Evolutionary conservation across 2,888 invertebrate species (phyloP).

Genomic region (Cephus sareptanus): DNA sequence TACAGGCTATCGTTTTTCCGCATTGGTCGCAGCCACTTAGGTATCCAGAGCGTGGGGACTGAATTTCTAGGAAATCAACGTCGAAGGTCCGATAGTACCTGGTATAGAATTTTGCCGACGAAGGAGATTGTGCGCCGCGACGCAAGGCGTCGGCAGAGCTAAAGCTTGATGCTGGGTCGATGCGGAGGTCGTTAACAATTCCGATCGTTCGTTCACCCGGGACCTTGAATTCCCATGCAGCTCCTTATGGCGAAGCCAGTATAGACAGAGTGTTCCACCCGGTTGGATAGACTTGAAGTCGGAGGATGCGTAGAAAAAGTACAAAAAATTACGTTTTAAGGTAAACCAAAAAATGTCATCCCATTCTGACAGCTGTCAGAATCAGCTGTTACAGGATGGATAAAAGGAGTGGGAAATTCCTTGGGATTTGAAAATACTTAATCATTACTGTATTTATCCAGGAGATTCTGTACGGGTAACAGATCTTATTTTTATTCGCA

Average conservation of each 20-base stretch:
- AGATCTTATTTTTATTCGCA: too few relatives aligned
- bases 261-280: slow-evolving; percentile 21
- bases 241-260: slow-evolving; percentile 25
- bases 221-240: slow-evolving; percentile 41
- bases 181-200: slow-evolving; percentile 30
- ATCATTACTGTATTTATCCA: too few relatives aligned
- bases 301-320: slow-evolving; percentile 24
- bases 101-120: neutral
- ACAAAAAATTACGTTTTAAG: too few relatives aligned
- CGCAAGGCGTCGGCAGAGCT: slow-evolving; percentile 1
- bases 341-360: too few relatives aligned
- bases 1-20: too few relatives aligned
- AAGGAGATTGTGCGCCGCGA: slow-evolving; percentile 4
- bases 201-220: slow-evolving; percentile 45
- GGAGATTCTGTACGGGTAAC: too few relatives aligned
- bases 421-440: too few relatives aligned
- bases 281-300: slow-evolving; percentile 25
- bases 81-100: neutral
- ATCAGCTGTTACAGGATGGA: too few relatives aligned
- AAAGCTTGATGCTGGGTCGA: slow-evolving; percentile 4
- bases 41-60: neutral
- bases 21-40: too few relatives aligned
- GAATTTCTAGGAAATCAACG: neutral
- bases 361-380: too few relatives aligned
- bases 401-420: too few relatives aligned